These are phyloP conservation scores for Sicus ferrugineus DNA, from an alignment of 2,888 invertebrate species.

Conservation along the genomic window DNA sequence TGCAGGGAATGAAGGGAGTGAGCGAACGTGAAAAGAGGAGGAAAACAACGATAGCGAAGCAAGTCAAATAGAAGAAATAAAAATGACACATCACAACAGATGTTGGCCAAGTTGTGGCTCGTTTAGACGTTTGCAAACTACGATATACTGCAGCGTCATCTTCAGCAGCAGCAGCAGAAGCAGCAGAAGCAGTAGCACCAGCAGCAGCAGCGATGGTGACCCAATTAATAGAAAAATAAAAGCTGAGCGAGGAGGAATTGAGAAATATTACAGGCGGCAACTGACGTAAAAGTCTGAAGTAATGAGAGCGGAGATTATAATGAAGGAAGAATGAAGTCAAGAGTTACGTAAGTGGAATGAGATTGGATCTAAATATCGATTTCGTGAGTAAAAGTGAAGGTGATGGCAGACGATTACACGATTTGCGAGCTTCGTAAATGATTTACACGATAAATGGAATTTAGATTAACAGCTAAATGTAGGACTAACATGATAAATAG, in stretches of 20 bases:
- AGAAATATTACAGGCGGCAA: not conserved
- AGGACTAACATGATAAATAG: too few relatives aligned
- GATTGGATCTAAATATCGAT: too few relatives aligned
- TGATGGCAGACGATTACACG: too few relatives aligned
- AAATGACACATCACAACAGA: not conserved
- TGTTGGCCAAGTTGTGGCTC: not conserved
- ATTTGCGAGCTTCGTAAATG: too few relatives aligned
- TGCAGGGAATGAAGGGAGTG: not conserved
- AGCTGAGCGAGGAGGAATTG: not conserved
- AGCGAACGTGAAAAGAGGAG: not conserved
- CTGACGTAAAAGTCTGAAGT: not conserved
- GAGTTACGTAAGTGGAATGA: too few relatives aligned
- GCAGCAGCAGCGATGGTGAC: not conserved
- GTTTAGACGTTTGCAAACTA: too few relatives aligned
- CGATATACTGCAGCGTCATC: not conserved
- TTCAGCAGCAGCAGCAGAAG: not conserved
- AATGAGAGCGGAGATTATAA: not conserved
- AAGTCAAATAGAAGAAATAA: too few relatives aligned
- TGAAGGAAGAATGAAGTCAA: not conserved
- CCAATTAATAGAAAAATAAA: conserved; percentile 2
- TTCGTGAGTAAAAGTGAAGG: too few relatives aligned
- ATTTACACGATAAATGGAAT: too few relatives aligned
- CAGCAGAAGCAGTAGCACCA: not conserved
- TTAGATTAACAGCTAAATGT: too few relatives aligned
- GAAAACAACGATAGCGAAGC: not conserved